Evolutionary conservation across 2,113 vertebrate genomes (phyloP), one percentile per base, ranked within the genome.

Genomic region (Paradisaea rubra): DNA sequence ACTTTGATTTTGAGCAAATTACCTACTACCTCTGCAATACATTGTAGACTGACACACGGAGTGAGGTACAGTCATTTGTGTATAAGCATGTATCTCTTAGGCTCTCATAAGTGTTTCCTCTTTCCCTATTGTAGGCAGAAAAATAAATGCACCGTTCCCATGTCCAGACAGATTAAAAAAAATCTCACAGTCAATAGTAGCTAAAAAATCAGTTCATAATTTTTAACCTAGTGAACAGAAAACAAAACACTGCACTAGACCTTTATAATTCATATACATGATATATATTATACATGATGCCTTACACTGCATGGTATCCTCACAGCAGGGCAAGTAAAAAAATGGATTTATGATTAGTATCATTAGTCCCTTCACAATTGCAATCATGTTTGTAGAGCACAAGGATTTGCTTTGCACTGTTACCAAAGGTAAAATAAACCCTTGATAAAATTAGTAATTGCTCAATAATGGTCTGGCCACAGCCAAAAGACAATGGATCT

Each of bases 401-500:
- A 89, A 89, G 35, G 96, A 91, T 93, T 94, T 94, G 13, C 50
- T 96, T 95, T 89, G 33, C 8, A 52, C 18, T 23, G 8, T 91
- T 95, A 45, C 27, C 65, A 83, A 88, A 64, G 31, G 35, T 52
- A 93, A 96, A 94, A 95, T 85, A 92, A 97, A 96, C 84, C 13
- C 9, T 77, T 95, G 68, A 83, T 88, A 94, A 93, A 96, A 91
- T 24, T 92, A 17, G 25, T 87, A 82, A 76, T 94, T 81, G 31
- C 16, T 91, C 60, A 89, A 2, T 88, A 72, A 76, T 15, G 8
- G 37, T 69, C 57, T 94, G 54, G 77, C 37, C 49, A 84, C 72
- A 91, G 50, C 49, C 81, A 96, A 93, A 72, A 94, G 17, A 50
- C 74, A 97, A 90, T 65, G 94, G 71, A 96, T 97, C 60, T 97